Base-by-base conservation (phyloP, 2,797 vertebrate species). In the Phalanger gymnotis region DNA sequence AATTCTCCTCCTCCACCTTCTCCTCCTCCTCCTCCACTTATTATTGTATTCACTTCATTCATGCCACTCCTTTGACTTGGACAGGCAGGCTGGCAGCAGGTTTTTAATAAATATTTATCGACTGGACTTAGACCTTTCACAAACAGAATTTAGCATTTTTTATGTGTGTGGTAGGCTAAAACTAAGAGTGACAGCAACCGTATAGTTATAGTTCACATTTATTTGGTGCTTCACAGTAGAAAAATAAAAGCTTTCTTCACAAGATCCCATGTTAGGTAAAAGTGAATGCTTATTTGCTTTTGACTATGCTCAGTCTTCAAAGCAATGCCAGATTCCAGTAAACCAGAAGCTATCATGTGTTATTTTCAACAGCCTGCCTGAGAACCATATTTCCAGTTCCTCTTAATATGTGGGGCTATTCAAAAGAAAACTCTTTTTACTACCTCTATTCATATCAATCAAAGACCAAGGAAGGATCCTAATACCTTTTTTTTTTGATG, bases 401-500 rank as follows among this genome's bases (percentile, higher is more conserved):
- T 96, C 95, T 87, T 97, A 95, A 91, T 30, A 90, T 54, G 81
- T 52, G 53, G 54, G 54, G 92, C 91, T 93, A 13, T 51, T 61
- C 51, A 90, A 93, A 97, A 92, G 92, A 97, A 96, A 97, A 87
- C 14, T 73, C 31, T 30, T 95, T 96, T 96, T 96, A 25, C 19
- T 96, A 81, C 87, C 53, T 28, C n/a, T 91, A 97, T 97, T 97
- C 97, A 93, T 98, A 98, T 98, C 98, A 97, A 97, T 98, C 98
- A 98, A 98, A 98, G 96, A 97, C 97, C 95, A 96, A 97, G 95
- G 54, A 96, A 98, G 96, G 96, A 98, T 97, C 97, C 96, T 98
- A 98, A 98, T 98, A 98, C 95, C 97, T 98, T 98, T 98, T 97
- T 97, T 98, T 97, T 97, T 97, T 98, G 98, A 98, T 98, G 96